Conservation (phyloP, 1,140 invertebrate genomes). For the Dolichoris vasculosae region DNA sequence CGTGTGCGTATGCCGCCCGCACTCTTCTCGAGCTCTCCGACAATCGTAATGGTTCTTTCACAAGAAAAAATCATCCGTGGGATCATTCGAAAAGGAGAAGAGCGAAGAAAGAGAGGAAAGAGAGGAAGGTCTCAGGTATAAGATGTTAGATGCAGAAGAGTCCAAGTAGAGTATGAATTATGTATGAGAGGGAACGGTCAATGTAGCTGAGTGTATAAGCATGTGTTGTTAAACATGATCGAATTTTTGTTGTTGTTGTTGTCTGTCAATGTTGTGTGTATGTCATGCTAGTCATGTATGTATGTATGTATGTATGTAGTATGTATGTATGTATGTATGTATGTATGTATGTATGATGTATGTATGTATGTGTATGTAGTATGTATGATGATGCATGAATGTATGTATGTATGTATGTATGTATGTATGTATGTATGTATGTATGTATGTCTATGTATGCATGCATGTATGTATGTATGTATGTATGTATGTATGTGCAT, state of each 20-base stretch:
- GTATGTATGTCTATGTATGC: background rate
- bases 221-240: slow-evolving; percentile 53
- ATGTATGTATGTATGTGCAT: background rate
- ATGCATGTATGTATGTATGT: background rate
- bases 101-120: background rate
- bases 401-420: too few species aligned
- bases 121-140: background rate
- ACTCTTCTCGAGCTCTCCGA: slow-evolving; percentile 53
- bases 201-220: slow-evolving; percentile 34
- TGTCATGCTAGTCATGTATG: too few species aligned
- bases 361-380: too few species aligned
- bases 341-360: too few species aligned
- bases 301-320: background rate
- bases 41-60: slow-evolving; percentile 67
- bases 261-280: too few species aligned
- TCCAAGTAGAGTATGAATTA: background rate
- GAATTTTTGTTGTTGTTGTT: too few species aligned
- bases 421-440: background rate
- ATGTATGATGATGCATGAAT: too few species aligned
- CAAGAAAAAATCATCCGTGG: slow-evolving; percentile 52
- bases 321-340: too few species aligned
- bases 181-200: background rate
- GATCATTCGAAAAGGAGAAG: slow-evolving; percentile 40
- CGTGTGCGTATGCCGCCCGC: slow-evolving; percentile 60
- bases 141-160: background rate